Conservation (phyloP, 2,797 vertebrate genomes). For the Heliangelus exortis region DNA sequence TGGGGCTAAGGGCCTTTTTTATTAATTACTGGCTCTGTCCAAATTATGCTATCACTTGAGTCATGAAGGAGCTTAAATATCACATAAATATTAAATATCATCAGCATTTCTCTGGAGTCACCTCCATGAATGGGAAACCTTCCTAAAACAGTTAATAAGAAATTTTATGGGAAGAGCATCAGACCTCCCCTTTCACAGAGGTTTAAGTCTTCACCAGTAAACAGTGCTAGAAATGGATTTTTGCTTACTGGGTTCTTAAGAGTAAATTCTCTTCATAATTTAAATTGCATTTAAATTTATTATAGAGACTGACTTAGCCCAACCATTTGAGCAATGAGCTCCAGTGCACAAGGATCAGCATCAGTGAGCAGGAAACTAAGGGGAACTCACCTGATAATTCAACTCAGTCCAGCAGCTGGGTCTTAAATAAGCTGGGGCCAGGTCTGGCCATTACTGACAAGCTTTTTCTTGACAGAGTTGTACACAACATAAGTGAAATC, state of each 20-base stretch:
- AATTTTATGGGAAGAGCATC: neutral
- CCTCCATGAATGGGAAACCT: neutral
- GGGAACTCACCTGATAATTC: neutral
- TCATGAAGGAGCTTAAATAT: neutral
- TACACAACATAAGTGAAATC: fast-evolving
- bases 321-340: neutral
- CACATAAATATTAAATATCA: no score
- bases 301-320: neutral
- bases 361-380: neutral
- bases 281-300: neutral
- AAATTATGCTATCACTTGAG: neutral
- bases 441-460: neutral
- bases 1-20: neutral
- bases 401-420: neutral
- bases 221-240: neutral
- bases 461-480: neutral
- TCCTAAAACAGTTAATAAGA: neutral
- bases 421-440: neutral
- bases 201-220: neutral
- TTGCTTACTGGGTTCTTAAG: neutral
- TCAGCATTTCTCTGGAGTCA: neutral
- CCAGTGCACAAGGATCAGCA: neutral
- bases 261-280: neutral
- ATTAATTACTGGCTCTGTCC: neutral
- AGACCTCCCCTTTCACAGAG: neutral